phyloP scores from a whole-genome alignment of 2,888 invertebrate species.

The Tryphoninae sp. region DNA sequence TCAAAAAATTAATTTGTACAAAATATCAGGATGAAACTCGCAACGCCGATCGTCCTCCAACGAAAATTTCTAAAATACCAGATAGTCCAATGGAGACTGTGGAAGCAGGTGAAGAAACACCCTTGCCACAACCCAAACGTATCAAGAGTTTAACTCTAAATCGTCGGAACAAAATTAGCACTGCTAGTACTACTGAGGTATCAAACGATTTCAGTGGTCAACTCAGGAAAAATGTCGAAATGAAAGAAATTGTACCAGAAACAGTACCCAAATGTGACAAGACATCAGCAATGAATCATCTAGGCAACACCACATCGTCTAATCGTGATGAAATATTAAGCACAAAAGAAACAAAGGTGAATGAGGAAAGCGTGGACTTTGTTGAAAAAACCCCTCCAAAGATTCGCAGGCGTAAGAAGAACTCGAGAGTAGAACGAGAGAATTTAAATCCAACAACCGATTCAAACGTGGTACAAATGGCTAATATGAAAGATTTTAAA shows the following conservation, averaged over 20 bases:
- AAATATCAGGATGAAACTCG: not conserved
- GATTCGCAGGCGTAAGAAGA: not conserved
- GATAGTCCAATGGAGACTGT: slow-evolving; percentile 1
- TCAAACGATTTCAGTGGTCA: not conserved
- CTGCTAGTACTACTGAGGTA: not conserved
- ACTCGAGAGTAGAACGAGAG: not conserved
- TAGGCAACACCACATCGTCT: not conserved
- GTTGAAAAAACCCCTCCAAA: slow-evolving; percentile 19
- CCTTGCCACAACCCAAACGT: slow-evolving; percentile 12
- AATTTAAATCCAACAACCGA: not conserved
- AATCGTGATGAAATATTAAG: not conserved
- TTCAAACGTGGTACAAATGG: not conserved
- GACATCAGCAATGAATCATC: not conserved
- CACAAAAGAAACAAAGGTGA: not conserved
- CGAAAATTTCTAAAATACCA: not conserved
- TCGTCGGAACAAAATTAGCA: slow-evolving; percentile 22
- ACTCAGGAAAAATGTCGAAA: not conserved
- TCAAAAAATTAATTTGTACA: not conserved
- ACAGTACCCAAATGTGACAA: slow-evolving; percentile 8
- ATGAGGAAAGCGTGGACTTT: not conserved
- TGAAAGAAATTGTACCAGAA: not conserved
- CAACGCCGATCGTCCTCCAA: not conserved
- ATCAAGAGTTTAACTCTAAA: slow-evolving; percentile 28
- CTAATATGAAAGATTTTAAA: not conserved
- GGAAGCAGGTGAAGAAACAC: slow-evolving; percentile 7